Evolutionary conservation across 2,888 invertebrate genomes (phyloP).

Genomic region (Pachliopta kotzebuea): DNA sequence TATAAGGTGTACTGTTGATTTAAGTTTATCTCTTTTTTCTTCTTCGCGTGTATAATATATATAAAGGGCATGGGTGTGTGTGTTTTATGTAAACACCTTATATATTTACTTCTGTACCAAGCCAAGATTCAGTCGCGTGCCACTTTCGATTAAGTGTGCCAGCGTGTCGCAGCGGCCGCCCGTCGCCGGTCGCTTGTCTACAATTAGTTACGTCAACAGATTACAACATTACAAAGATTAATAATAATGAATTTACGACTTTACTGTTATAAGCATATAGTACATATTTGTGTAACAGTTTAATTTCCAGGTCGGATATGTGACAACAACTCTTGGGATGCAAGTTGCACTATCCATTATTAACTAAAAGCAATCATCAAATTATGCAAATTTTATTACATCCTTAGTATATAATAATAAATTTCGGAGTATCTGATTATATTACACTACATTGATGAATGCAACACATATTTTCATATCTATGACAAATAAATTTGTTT

Average conservation of each 20-base stretch:
- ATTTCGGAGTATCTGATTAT: background rate
- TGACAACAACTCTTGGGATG: slow-evolving; percentile 39
- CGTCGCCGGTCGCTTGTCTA: slow-evolving; percentile 41
- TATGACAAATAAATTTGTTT: too few relatives aligned
- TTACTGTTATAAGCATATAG: slow-evolving; percentile 19
- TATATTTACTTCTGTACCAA: slow-evolving; percentile 11
- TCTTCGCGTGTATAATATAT: background rate
- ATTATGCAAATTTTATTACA: slow-evolving; percentile 14
- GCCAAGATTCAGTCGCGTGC: slow-evolving; percentile 13
- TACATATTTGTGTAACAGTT: slow-evolving; percentile 20
- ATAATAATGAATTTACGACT: slow-evolving; percentile 32
- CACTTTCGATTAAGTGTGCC: slow-evolving; percentile 47
- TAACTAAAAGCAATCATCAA: slow-evolving; percentile 9
- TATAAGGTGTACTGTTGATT: too few relatives aligned
- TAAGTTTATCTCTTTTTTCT: too few relatives aligned
- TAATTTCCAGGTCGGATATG: slow-evolving; percentile 42
- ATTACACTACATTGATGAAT: too few relatives aligned
- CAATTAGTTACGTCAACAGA: slow-evolving; percentile 50
- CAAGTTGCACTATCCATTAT: slow-evolving; percentile 38
- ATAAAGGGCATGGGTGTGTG: slow-evolving; percentile 29
- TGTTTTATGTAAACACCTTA: slow-evolving; percentile 38
- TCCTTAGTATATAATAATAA: background rate
- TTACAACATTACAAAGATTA: slow-evolving; percentile 47
- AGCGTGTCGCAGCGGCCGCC: slow-evolving; percentile 44
- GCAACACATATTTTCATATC: too few relatives aligned